Conservation (phyloP, 2,113 vertebrate species). For the Cheirogaleus medius region DNA sequence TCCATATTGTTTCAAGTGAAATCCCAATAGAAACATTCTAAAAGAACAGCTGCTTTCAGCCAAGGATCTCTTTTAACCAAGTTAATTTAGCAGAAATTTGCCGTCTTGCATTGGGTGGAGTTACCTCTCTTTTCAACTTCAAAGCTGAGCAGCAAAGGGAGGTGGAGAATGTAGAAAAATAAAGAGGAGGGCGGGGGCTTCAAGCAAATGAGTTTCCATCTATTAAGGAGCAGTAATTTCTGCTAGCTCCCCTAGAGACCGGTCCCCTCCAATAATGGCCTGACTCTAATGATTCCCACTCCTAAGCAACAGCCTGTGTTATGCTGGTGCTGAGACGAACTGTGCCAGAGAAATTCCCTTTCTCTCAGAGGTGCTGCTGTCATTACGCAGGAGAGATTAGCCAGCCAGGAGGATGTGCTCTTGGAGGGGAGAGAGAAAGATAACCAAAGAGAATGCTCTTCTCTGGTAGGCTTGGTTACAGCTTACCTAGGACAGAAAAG, state of each 20-base stretch:
- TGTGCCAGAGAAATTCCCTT: slow-evolving; percentile 70
- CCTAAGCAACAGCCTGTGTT: slow-evolving; percentile 70
- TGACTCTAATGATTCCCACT: slow-evolving; percentile 67
- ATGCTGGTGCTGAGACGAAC: slow-evolving; percentile 64
- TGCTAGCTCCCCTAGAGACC: slow-evolving; percentile 66
- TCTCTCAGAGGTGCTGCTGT: slow-evolving; percentile 54
- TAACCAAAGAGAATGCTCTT: not conserved
- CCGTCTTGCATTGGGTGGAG: slow-evolving; percentile 45
- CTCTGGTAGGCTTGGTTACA: not conserved
- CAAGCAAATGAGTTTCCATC: slow-evolving; percentile 70
- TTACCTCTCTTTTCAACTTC: slow-evolving; percentile 60
- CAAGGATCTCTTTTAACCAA: slow-evolving; percentile 61
- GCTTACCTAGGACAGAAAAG: not conserved
- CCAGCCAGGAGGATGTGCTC: slow-evolving; percentile 46
- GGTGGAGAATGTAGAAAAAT: slow-evolving; percentile 46
- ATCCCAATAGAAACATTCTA: slow-evolving; percentile 64
- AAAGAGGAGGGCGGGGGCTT: slow-evolving; percentile 68
- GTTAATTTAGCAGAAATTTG: slow-evolving; percentile 71
- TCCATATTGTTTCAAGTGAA: slow-evolving; percentile 55
- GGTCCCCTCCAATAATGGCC: slow-evolving; percentile 66
- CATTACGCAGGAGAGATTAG: slow-evolving; percentile 52
- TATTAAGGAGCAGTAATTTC: slow-evolving; percentile 72
- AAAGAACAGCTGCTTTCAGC: slow-evolving; percentile 54
- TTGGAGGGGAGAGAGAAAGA: not conserved
- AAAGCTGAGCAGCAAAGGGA: slow-evolving; percentile 52